phyloP scores from a whole-genome alignment of 2,113 vertebrate species.

The Vireo altiloquus region DNA sequence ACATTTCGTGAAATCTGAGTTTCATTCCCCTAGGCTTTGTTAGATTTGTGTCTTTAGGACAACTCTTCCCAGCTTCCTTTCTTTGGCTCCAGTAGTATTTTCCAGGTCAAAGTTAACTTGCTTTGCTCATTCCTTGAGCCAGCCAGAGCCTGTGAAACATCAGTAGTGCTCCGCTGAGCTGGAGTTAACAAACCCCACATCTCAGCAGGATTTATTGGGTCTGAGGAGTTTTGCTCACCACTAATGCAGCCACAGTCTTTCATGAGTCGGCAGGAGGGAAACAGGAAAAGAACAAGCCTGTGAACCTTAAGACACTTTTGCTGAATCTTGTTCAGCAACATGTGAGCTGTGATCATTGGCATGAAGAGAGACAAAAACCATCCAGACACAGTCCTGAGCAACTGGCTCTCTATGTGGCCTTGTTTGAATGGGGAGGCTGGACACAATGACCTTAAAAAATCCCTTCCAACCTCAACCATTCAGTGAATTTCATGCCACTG shows the following conservation, averaged over 20 bases:
- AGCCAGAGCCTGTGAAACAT: background rate
- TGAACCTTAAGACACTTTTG: background rate
- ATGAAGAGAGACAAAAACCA: background rate
- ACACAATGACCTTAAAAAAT: background rate
- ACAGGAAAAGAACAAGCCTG: background rate
- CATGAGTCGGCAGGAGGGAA: background rate
- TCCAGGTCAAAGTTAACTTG: background rate
- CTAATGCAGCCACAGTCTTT: background rate
- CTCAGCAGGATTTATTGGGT: background rate
- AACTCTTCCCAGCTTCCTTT: background rate
- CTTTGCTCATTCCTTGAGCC: background rate
- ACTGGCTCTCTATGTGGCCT: background rate
- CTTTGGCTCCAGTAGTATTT: background rate
- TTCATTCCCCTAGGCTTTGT: background rate
- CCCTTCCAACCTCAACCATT: background rate
- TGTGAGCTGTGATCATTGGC: background rate
- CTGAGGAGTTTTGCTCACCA: background rate
- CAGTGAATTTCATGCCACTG: background rate
- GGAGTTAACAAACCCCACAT: background rate
- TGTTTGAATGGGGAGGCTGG: background rate
- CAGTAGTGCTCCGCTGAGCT: background rate
- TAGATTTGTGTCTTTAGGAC: accelerated
- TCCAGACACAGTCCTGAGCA: background rate
- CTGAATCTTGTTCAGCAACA: background rate
- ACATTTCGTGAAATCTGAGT: background rate